A percentile compares a stretch with the other conserved stretches of the same genome.
phyloP scores from a whole-genome alignment of 2,888 invertebrate genomes.

The Cantharis lateralis region DNA sequence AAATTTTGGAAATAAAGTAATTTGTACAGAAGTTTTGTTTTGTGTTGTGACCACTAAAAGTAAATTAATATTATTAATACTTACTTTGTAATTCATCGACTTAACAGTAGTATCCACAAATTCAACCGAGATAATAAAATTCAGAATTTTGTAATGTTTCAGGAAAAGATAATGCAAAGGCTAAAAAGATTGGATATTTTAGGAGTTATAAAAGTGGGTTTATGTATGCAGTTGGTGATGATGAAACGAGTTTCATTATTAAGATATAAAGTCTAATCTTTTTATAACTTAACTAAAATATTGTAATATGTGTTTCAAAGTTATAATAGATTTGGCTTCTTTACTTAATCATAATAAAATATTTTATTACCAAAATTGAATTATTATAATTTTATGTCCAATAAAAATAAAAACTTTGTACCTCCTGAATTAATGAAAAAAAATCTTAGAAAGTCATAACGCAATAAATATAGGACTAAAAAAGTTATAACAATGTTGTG shows the following conservation, averaged over 20 bases:
- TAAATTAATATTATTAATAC: background rate
- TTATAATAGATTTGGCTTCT: background rate
- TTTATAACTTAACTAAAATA: constrained; percentile 12
- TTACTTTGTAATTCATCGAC: background rate
- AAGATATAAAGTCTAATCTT: constrained; percentile 16
- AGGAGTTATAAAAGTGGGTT: constrained; percentile 17
- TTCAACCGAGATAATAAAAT: background rate
- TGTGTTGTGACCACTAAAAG: background rate
- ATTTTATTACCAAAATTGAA: background rate
- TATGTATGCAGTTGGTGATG: constrained; percentile 18
- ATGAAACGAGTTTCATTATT: constrained; percentile 18
- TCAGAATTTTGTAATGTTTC: constrained; percentile 3
- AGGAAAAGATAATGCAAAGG: constrained; percentile 9
- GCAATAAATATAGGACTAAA: background rate
- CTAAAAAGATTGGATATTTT: constrained; percentile 18
- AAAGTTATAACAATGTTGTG: too few relatives aligned
- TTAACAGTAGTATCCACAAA: constrained; percentile 3
- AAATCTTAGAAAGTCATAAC: background rate
- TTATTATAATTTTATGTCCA: background rate
- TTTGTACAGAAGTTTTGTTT: background rate
- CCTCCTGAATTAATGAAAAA: background rate
- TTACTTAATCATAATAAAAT: background rate
- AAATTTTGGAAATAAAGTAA: background rate
- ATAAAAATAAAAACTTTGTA: background rate
- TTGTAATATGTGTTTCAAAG: background rate